Percentiles rank a stretch among this genome's conserved stretches.
Conservation (phyloP, 2,888 invertebrate genomes). For the Caenorhabditis sp. region DNA sequence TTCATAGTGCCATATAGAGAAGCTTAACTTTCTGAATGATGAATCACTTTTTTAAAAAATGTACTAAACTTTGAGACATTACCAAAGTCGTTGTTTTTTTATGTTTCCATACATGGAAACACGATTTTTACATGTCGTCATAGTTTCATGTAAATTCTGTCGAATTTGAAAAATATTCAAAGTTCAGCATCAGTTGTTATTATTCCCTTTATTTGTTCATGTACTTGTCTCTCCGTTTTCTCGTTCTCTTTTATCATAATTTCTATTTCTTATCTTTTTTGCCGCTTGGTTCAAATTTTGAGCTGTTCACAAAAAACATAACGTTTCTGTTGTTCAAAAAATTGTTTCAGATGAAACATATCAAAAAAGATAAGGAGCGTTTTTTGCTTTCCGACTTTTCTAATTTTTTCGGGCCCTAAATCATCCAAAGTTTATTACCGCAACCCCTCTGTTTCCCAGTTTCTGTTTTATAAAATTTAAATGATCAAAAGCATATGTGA, state of each 20-base stretch:
- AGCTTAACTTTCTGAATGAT: no score
- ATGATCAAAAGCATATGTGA: conserved; percentile 1
- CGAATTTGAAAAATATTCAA: no score
- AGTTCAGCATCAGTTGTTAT: not conserved
- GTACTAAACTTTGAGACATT: no score
- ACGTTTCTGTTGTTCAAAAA: not conserved
- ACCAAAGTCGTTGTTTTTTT: not conserved
- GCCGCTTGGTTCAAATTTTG: not conserved
- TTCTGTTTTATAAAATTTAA: not conserved
- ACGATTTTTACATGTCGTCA: not conserved
- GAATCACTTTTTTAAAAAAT: no score
- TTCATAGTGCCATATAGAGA: no score
- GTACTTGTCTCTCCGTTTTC: not conserved
- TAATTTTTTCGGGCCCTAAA: not conserved
- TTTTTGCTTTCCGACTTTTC: not conserved
- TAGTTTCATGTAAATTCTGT: no score
- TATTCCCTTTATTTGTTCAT: not conserved
- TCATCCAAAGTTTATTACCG: no score
- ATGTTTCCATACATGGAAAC: not conserved
- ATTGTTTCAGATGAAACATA: not conserved
- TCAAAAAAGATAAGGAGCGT: no score
- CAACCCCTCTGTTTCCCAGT: no score
- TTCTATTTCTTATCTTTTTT: not conserved
- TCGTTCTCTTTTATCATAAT: not conserved
- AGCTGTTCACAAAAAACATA: not conserved